Base-by-base conservation (phyloP, 2,113 vertebrate species). In the Eubucco bourcierii region DNA sequence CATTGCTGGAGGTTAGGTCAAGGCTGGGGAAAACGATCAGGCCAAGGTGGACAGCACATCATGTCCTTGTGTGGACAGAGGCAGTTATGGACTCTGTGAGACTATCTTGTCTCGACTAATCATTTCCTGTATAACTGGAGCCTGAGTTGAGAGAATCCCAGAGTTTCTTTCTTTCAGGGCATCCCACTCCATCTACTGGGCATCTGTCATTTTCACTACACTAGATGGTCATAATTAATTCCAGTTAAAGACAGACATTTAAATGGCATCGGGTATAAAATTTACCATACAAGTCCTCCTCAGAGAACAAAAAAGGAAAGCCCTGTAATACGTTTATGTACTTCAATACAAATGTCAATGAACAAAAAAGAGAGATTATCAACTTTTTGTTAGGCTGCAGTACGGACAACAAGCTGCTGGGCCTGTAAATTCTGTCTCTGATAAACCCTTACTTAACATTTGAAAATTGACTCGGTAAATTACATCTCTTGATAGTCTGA, bases 121-220 rank as follows among this genome's bases (percentile, higher is more conserved):
- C 10, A 72, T 34, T 70, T 73, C n/a, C 52, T 72, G 4, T 16
- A 4, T 8, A 47, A 50, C 0, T 20, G 58, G 33, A 80, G 47
- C 18, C 72, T 70, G 18, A 18, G 18, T 31, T 68, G 4, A 67
- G 28, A 11, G 46, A 58, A 63, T 64, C 29, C 58, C 63, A 14
- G 56, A 31, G 21, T 59, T 16, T 52, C 55, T 87, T 64, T 33
- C 58, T 53, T 76, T 55, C 59, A 25, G 15, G n/a, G 59, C 4
- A 3, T 34, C 71, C 88, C 70, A 5, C 79, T 73, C 95, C 95
- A 85, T 79, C 95, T 94, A 52, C 85, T 83, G 94, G 87, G 64
- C 59, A 18, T 33, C 72, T 72, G 33, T 79, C 44, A 24, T 28
- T 34, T 11, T 86, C 68, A 67, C 46, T 25, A 33, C 29, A 13